These are phyloP conservation scores for Atrina japonica DNA, from an alignment of 2,888 invertebrate genomes.

Conservation along the genomic window DNA sequence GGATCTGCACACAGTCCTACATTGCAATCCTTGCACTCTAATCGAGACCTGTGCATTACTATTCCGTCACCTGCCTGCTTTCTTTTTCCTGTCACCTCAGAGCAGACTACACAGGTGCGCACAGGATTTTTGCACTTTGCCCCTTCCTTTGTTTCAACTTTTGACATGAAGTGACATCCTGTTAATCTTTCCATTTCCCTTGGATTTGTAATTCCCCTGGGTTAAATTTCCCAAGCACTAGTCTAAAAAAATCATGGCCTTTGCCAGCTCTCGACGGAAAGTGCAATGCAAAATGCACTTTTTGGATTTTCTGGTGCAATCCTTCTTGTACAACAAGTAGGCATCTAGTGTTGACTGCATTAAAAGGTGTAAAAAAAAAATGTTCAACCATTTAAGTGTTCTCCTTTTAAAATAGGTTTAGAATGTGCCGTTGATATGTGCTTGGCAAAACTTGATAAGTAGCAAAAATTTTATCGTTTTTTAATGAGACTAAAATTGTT, in stretches of 20 bases:
- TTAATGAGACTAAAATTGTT: too few species aligned
- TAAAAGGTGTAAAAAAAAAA: slow-evolving; percentile 40
- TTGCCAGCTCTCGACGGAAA: slow-evolving; percentile 13
- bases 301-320: slow-evolving; percentile 3
- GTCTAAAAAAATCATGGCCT: slow-evolving; percentile 8
- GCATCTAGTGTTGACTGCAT: slow-evolving; percentile 28
- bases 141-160: slow-evolving; percentile 17
- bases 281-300: slow-evolving; percentile 14
- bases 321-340: slow-evolving; percentile 36
- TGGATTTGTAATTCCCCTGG: neutral
- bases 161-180: slow-evolving; percentile 16
- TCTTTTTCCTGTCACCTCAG: slow-evolving; percentile 13
- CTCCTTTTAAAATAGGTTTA: slow-evolving; percentile 36
- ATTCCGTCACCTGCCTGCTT: slow-evolving; percentile 10
- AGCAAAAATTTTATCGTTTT: too few species aligned
- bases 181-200: slow-evolving; percentile 7
- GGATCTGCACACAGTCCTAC: slow-evolving; percentile 27
- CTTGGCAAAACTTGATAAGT: too few species aligned
- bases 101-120: slow-evolving; percentile 16
- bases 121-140: slow-evolving; percentile 11
- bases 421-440: too few species aligned
- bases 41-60: neutral
- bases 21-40: slow-evolving; percentile 23
- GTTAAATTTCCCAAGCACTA: neutral
- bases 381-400: slow-evolving; percentile 51